A percentile compares a stretch with the other conserved stretches of the same genome.
Evolutionary conservation across 1,140 invertebrate species (phyloP).

Genomic region (Platorchestia sp.): DNA sequence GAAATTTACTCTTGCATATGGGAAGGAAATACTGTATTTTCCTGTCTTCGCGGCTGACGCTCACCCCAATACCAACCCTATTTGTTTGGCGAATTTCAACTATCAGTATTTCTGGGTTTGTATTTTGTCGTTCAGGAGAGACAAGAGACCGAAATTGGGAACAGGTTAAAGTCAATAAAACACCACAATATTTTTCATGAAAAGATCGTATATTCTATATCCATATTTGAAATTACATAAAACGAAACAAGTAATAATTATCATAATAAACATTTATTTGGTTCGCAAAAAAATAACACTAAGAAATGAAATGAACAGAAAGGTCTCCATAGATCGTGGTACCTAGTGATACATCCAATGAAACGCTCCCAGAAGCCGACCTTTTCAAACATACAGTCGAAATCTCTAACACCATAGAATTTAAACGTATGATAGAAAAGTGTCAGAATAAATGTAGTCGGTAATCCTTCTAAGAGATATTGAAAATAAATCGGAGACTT

Average conservation of each 20-base stretch:
- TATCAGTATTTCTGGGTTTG: no score
- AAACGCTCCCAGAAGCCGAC: neutral
- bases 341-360: neutral
- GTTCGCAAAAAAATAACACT: neutral
- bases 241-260: conserved; percentile 30
- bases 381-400: neutral
- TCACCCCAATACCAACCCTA: no score
- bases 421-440: neutral
- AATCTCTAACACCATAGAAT: neutral
- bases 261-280: conserved; percentile 48
- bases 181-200: neutral
- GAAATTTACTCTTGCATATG: no score
- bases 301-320: conserved; percentile 3
- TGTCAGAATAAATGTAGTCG: neutral
- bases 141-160: no score
- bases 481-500: neutral
- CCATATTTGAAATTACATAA: neutral
- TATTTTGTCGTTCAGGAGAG: no score
- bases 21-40: no score
- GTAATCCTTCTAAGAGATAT: neutral
- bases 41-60: no score
- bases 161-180: neutral
- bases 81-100: no score
- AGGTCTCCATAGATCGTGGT: neutral
- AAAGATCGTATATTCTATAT: conserved; percentile 7